Conservation (phyloP, 1,140 invertebrate genomes). For the Cotesia glomerata region DNA sequence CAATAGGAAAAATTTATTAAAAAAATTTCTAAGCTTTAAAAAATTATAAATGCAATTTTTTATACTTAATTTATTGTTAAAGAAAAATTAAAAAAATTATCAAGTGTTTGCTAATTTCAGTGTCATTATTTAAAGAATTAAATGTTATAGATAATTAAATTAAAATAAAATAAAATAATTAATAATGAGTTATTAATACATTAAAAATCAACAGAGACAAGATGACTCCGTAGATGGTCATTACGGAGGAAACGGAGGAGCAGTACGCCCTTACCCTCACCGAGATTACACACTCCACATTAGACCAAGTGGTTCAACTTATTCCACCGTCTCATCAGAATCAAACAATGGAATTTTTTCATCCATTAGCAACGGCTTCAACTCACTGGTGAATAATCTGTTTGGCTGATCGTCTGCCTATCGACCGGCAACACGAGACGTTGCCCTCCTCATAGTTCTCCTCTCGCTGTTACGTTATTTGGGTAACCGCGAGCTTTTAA, state of each 20-base stretch:
- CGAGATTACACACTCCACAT: slow-evolving; percentile 55
- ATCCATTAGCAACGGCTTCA: slow-evolving; percentile 77
- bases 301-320: slow-evolving; percentile 42
- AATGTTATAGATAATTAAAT: not conserved
- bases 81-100: too few species aligned
- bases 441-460: slow-evolving; percentile 39
- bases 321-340: slow-evolving; percentile 32
- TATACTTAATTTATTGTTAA: too few species aligned
- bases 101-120: too few species aligned
- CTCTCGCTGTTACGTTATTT: slow-evolving; percentile 40
- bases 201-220: slow-evolving; percentile 44
- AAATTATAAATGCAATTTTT: too few species aligned
- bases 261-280: slow-evolving; percentile 55
- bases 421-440: slow-evolving; percentile 31
- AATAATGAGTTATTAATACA: not conserved
- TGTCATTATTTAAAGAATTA: too few species aligned
- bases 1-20: too few species aligned
- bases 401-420: slow-evolving; percentile 68
- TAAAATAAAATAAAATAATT: not conserved
- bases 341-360: slow-evolving; percentile 71
- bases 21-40: too few species aligned
- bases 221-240: slow-evolving; percentile 30
- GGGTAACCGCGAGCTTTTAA: slow-evolving; percentile 13
- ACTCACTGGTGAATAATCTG: slow-evolving; percentile 76
- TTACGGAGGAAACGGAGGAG: slow-evolving; percentile 40